Evolutionary conservation across 2,113 vertebrate species (phyloP).

Genomic region (Struthio camelus): DNA sequence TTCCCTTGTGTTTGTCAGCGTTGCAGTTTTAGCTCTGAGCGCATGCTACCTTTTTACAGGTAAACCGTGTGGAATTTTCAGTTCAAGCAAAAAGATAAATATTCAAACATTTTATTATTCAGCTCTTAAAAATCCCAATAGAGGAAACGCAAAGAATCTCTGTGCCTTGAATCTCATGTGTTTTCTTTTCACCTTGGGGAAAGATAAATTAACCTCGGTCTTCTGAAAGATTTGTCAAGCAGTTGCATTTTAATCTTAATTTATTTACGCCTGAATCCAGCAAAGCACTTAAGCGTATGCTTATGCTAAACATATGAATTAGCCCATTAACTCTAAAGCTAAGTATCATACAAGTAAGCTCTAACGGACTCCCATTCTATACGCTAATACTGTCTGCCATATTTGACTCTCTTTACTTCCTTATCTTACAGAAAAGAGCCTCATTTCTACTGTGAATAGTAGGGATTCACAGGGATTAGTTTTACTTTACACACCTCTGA

Average conservation of each 20-base stretch:
- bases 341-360: neutral
- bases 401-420: neutral
- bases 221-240: slow-evolving; percentile 4
- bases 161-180: neutral
- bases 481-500: neutral
- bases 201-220: neutral
- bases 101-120: neutral
- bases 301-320: slow-evolving; percentile 9
- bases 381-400: neutral
- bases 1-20: neutral
- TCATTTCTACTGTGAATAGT: neutral
- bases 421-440: neutral
- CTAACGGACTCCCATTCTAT: neutral
- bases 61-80: neutral
- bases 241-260: neutral
- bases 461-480: neutral
- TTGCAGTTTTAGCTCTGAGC: neutral
- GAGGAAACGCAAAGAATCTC: neutral
- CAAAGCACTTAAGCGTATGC: neutral
- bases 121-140: neutral
- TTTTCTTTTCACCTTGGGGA: neutral
- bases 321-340: neutral
- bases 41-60: neutral
- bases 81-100: neutral
- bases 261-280: slow-evolving; percentile 20